Base-by-base conservation (phyloP, 53 echinoderm and acorn worm species). In the Actinopyga echinites region DNA sequence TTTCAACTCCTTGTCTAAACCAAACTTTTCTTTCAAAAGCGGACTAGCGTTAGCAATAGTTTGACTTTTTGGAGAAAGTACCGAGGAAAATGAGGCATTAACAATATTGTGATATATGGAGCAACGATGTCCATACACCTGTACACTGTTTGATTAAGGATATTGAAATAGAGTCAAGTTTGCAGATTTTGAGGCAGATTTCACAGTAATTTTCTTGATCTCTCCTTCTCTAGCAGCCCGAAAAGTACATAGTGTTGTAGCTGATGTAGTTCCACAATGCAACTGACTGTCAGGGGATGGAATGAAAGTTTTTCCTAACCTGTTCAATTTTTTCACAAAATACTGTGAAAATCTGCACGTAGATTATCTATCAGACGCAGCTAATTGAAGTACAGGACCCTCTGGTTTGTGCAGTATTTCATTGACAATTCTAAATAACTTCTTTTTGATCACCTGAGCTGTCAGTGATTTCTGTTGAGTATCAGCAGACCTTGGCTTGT, bases 131-230 rank as follows among this genome's bases (percentile, higher is more conserved):
- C n/a, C n/a, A n/a, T n/a, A n/a, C n/a, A n/a, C n/a, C n/a, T n/a
- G n/a, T n/a, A n/a, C n/a, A 38, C 24, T 73, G 74, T 43, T 11
- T 19, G 19, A 33, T 73, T 29, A 69, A 8, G 13, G 6, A 69
- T 35, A n/a, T 69, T 30, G 69, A 36, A 13, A 69, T 31, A 69
- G 69, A 36, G 31, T 69, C 69, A 31, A 69, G 69, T 38, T 69
- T 13, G 35, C 69, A 69, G 69, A 69, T 69, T 69, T 69, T 15
- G 69, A n/a, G 30, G 63, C 28, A 62, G 63, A 62, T 62, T 62
- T 62, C 63, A 62, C 30, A 11, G 30, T 62, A 62, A 62, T 28
- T 22, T 62, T 62, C 63, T 62, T 62, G 0, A 62, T 22, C 0
- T 62, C 63, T 3, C 24, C 20, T 22, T 62, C 63, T 26, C 20